These are phyloP conservation scores for Struthidea cinerea DNA, from an alignment of 2,113 vertebrate genomes.

Conservation along the genomic window DNA sequence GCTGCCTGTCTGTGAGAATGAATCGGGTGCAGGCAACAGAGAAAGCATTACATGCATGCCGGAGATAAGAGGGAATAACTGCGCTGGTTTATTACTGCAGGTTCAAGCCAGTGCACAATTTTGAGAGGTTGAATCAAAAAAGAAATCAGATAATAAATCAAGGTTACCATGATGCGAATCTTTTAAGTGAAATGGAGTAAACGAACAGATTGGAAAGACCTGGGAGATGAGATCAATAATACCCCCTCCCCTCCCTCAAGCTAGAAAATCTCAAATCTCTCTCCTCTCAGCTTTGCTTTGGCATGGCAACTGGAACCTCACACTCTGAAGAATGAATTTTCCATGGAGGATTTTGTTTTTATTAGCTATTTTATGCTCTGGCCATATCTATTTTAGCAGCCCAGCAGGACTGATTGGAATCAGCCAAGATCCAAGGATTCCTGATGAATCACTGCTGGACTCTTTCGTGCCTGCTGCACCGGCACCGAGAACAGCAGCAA, in stretches of 20 bases:
- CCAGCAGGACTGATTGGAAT: conserved; percentile 62
- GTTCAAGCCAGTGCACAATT: conserved; percentile 43
- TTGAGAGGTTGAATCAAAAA: conserved; percentile 40
- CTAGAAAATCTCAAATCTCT: conserved; percentile 24
- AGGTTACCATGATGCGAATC: conserved; percentile 37
- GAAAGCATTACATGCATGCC: neutral
- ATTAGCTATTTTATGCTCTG: conserved; percentile 64
- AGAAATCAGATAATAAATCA: conserved; percentile 59
- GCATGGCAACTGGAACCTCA: conserved; percentile 21
- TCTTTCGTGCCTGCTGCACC: neutral
- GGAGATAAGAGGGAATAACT: conserved; percentile 22
- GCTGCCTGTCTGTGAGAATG: neutral
- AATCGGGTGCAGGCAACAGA: neutral
- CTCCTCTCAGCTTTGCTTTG: conserved; percentile 11
- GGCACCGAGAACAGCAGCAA: neutral
- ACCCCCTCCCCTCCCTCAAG: neutral
- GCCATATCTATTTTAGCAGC: conserved; percentile 62
- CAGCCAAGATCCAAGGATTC: conserved; percentile 55
- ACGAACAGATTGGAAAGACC: conserved; percentile 18
- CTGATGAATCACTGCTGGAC: conserved; percentile 59
- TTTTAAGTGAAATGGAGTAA: conserved; percentile 44
- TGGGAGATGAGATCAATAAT: conserved; percentile 37
- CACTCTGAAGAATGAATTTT: conserved; percentile 56
- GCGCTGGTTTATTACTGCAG: conserved; percentile 35
- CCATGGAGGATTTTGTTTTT: conserved; percentile 56